Conservation (phyloP, 53 echinoderm and acorn worm species). For the Crossaster papposus region DNA sequence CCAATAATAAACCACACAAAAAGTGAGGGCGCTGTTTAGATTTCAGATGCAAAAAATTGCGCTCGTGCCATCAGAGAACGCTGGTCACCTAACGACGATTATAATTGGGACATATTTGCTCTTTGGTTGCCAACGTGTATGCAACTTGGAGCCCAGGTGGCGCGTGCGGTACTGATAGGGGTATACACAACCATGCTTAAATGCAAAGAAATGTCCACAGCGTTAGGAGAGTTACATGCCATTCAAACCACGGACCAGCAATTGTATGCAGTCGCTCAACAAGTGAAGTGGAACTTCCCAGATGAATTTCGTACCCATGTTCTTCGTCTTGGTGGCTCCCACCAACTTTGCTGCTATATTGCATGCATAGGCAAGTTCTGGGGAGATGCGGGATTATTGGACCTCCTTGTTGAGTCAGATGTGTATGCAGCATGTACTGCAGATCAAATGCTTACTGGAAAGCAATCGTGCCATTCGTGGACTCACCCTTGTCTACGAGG, state of each 20-base stretch:
- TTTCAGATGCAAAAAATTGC: no score
- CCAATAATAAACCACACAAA: no score
- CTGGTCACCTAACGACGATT: no score
- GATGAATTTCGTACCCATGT: slow-evolving; percentile 39
- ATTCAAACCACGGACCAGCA: slow-evolving; percentile 59
- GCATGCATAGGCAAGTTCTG: slow-evolving; percentile 61
- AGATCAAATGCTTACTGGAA: no score
- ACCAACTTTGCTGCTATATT: slow-evolving; percentile 49
- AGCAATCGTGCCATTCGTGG: slow-evolving; percentile 48
- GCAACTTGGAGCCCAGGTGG: slow-evolving; percentile 30
- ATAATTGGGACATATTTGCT: no score
- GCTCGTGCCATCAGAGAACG: no score
- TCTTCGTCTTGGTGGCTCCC: slow-evolving; percentile 63
- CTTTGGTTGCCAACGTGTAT: no score
- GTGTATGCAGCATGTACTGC: slow-evolving; percentile 57
- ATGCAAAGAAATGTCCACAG: slow-evolving; percentile 9
- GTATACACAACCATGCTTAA: no score
- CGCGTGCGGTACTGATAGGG: no score
- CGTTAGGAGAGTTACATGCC: slow-evolving; percentile 45
- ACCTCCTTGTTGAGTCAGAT: slow-evolving; percentile 50
- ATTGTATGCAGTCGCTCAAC: no score
- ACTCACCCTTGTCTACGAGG: slow-evolving; percentile 20
- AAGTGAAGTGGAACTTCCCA: background rate
- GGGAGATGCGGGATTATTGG: slow-evolving; percentile 54
- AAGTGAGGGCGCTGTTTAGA: no score